These are phyloP conservation scores for Hypselothyrea guttata DNA, from an alignment of 2,888 invertebrate genomes.

Conservation along the genomic window DNA sequence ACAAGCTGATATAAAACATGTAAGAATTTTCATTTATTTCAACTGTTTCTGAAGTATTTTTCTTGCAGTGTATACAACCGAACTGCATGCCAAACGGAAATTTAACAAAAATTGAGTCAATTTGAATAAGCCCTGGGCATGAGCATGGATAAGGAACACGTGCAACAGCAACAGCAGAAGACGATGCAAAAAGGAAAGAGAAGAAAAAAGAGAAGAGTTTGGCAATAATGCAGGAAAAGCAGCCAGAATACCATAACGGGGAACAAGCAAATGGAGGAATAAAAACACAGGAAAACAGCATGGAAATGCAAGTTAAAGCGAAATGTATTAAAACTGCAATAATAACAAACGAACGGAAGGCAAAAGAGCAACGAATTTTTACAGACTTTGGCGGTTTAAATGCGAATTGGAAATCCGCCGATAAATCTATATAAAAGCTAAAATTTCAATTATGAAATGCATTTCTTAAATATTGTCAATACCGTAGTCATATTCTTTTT, in stretches of 20 bases:
- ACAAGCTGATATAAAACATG: no score
- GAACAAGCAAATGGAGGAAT: background rate
- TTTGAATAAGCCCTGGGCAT: constrained; percentile 67
- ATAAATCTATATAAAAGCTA: no score
- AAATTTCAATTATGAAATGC: no score
- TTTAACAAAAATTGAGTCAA: constrained; percentile 77
- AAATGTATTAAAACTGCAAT: constrained; percentile 20
- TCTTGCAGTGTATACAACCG: background rate
- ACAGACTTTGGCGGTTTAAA: background rate
- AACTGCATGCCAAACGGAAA: constrained; percentile 58
- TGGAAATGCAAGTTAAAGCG: constrained; percentile 40
- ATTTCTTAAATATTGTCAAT: no score
- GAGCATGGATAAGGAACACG: constrained; percentile 34
- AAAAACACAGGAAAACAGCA: constrained; percentile 13
- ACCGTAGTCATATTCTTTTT: no score
- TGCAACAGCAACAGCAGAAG: constrained; percentile 6
- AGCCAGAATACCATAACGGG: constrained; percentile 30
- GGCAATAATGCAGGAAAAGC: constrained; percentile 10
- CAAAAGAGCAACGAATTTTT: background rate
- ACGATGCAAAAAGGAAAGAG: constrained; percentile 9
- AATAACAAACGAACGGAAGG: constrained; percentile 9
- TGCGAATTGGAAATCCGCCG: no score
- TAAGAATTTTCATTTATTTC: no score
- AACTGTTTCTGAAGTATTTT: no score
- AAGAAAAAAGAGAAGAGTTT: constrained; percentile 22